A percentile compares a stretch with the other conserved stretches of the same genome.
Evolutionary conservation across 2,797 vertebrate genomes (phyloP).

Genomic region (Enteromius afrohamiltoni): DNA sequence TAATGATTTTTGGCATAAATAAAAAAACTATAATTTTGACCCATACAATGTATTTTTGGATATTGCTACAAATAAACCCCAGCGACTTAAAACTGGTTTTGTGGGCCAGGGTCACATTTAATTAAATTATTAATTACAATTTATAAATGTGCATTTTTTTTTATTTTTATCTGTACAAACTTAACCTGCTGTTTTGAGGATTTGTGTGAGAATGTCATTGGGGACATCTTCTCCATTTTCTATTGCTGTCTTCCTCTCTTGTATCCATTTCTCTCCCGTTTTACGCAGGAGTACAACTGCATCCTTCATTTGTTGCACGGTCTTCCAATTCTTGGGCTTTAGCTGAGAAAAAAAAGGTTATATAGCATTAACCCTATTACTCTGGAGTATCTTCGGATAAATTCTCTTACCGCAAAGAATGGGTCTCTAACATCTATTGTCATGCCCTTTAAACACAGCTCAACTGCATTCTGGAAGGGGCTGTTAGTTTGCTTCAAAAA

Average conservation of each 20-base stretch:
- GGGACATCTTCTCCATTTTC: constrained; percentile 78
- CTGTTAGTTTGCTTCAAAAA: constrained; percentile 71
- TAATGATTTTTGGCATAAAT: too few species aligned
- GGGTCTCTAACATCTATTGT: not conserved
- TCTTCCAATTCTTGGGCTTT: constrained; percentile 76
- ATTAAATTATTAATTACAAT: too few species aligned
- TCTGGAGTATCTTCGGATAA: not conserved
- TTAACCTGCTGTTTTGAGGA: constrained; percentile 82
- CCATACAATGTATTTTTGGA: too few species aligned
- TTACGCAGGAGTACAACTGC: constrained; percentile 80
- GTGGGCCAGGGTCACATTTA: too few species aligned
- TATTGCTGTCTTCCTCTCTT: constrained; percentile 79
- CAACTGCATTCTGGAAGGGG: constrained; percentile 81
- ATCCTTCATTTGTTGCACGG: constrained; percentile 77
- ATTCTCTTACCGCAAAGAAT: constrained; percentile 62
- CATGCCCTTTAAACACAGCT: constrained; percentile 69
- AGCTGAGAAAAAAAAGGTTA: constrained; percentile 69
- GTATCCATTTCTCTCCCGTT: constrained; percentile 83
- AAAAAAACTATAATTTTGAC: too few species aligned
- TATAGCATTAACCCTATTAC: not conserved
- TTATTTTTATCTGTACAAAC: too few species aligned
- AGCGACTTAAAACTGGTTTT: too few species aligned
- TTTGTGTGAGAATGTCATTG: constrained; percentile 87
- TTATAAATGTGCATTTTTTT: too few species aligned
- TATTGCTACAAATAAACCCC: too few species aligned